Evolutionary conservation across 2,797 vertebrate species (phyloP).

Genomic region (Hyperoplus immaculatus): DNA sequence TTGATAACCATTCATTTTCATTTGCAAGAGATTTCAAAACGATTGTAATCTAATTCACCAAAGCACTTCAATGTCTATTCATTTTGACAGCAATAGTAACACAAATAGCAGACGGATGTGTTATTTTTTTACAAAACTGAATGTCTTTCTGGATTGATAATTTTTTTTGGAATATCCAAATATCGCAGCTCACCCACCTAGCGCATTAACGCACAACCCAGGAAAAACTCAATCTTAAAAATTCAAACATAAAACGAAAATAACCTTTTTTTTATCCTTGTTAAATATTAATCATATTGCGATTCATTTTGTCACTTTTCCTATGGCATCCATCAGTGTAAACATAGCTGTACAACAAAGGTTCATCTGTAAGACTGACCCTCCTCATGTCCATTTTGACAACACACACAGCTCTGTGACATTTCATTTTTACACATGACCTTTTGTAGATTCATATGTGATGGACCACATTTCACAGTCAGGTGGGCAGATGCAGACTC

Average conservation of each 20-base stretch:
- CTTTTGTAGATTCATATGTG: constrained; percentile 33
- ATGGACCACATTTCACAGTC: constrained; percentile 62
- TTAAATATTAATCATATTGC: background rate
- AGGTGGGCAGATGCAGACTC: constrained; percentile 13
- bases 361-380: constrained; percentile 27
- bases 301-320: background rate
- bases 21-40: background rate
- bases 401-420: constrained; percentile 38
- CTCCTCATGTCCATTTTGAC: constrained; percentile 32
- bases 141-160: background rate
- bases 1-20: background rate
- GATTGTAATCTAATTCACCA: background rate
- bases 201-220: background rate
- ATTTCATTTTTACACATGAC: constrained; percentile 58
- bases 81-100: background rate
- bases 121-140: too few species aligned
- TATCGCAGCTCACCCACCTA: background rate
- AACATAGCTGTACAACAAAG: constrained; percentile 38
- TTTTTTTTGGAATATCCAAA: background rate
- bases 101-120: too few species aligned
- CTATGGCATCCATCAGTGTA: constrained; percentile 17
- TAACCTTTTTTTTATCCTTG: background rate
- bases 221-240: background rate
- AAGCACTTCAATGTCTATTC: background rate
- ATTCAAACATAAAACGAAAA: background rate